Percentiles rank a stretch among this genome's conserved stretches.
Evolutionary conservation across 2,113 vertebrate genomes (phyloP).

Genomic region (Siphamia tubifer): DNA sequence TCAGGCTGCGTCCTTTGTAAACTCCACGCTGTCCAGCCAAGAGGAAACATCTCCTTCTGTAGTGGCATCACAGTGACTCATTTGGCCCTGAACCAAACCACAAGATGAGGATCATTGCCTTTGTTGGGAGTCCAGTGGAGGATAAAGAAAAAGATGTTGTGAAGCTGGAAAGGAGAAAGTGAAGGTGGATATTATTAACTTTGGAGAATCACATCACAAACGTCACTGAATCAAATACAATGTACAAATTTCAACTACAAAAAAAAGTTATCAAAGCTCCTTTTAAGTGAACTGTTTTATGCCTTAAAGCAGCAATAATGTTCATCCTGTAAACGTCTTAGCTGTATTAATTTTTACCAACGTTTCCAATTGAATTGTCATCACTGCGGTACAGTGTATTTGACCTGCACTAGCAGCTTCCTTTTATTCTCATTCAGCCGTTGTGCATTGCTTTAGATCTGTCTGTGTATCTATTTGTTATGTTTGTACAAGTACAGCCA

Average conservation of each 20-base stretch:
- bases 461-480: neutral
- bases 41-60: conserved; percentile 92
- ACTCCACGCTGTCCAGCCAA: conserved; percentile 93
- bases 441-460: neutral
- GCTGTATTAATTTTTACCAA: too few species aligned
- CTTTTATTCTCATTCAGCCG: too few species aligned
- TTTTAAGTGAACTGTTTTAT: too few species aligned
- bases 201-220: too few species aligned
- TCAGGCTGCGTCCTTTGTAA: conserved; percentile 94
- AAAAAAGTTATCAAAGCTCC: too few species aligned
- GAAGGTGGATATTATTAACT: conserved; percentile 97
- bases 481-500: neutral
- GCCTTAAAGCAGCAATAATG: too few species aligned
- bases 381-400: too few species aligned
- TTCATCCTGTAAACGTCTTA: too few species aligned
- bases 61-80: conserved; percentile 96
- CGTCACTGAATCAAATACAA: too few species aligned
- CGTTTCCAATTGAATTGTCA: too few species aligned
- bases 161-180: conserved; percentile 97
- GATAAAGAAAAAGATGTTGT: conserved; percentile 97
- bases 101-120: conserved; percentile 98
- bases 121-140: conserved; percentile 94
- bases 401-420: neutral
- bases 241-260: too few species aligned
- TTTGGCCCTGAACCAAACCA: conserved; percentile 96